A percentile compares a stretch with the other conserved stretches of the same genome.
These are phyloP conservation scores for Diadophis punctatus DNA, from an alignment of 2,113 vertebrate species.

Conservation along the genomic window DNA sequence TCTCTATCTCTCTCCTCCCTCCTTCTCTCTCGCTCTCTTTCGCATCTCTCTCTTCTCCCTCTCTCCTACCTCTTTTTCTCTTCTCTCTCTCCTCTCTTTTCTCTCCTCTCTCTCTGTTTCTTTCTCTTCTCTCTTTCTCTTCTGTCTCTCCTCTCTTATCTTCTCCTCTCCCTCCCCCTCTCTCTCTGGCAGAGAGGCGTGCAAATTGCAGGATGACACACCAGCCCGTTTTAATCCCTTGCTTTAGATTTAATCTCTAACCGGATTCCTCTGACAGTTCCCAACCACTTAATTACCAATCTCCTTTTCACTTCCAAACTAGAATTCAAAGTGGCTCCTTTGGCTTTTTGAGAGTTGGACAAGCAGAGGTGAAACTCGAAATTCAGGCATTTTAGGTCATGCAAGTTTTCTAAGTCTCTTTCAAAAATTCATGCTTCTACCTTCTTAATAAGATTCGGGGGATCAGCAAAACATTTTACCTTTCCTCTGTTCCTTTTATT, in stretches of 20 bases:
- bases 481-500: not conserved
- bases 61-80: too few relatives aligned
- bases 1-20: too few relatives aligned
- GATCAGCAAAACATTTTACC: not conserved
- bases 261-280: not conserved
- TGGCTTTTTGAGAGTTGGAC: not conserved
- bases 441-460: not conserved
- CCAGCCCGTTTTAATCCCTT: not conserved
- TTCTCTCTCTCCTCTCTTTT: too few relatives aligned
- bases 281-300: not conserved
- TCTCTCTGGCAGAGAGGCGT: not conserved
- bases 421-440: not conserved
- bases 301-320: not conserved
- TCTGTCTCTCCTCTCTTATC: rapidly evolving
- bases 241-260: not conserved
- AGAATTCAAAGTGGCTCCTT: not conserved
- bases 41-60: too few relatives aligned
- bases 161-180: not conserved
- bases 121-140: too few relatives aligned
- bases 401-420: not conserved
- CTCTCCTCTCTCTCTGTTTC: too few relatives aligned
- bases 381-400: not conserved
- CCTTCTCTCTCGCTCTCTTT: too few relatives aligned
- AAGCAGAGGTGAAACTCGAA: not conserved
- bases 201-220: not conserved